Base-by-base conservation (phyloP, 2,888 invertebrate species). In the Thecophora atra region DNA sequence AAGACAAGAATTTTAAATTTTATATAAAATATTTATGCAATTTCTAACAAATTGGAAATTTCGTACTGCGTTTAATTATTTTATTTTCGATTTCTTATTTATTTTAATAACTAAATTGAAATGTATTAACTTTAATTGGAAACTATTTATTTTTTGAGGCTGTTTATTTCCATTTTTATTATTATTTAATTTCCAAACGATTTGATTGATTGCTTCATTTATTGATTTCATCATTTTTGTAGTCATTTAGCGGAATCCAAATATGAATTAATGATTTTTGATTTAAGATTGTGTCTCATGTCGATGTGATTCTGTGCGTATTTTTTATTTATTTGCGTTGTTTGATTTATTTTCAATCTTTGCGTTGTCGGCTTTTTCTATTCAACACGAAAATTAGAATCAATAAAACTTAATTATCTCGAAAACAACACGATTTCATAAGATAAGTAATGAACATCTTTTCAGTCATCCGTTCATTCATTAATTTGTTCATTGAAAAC, bases 1-100 rank as follows among this genome's bases (percentile, higher is more conserved):
- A 54, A 54, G n/a, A n/a, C n/a, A n/a, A n/a, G 52, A 21, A 52
- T 54, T 67, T 54, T 37, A 67, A 56, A 56, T 56, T 67, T 67
- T 37, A 54, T n/a, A 15, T 47, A 47, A 13, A 47, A 4, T 54
- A 19, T n/a, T n/a, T n/a, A n/a, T n/a, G n/a, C n/a, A n/a, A n/a
- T n/a, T n/a, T n/a, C n/a, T n/a, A n/a, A n/a, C n/a, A n/a, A n/a
- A n/a, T n/a, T n/a, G n/a, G 7, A 54, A 19, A 2, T 24, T 21
- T 11, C 19, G 11, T 21, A 54, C 54, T 15, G 8, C n/a, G 1
- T 24, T 54, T 1, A 19, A 24, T 21, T 54, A 11, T 24, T 19
- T 54, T 54, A 1, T 3, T 19, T 54, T 54, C 54, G 21, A 54
- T 54, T 19, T 54, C 19, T 17, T n/a, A 24, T 54, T n/a, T 54